phyloP scores from a whole-genome alignment of 2,888 invertebrate genomes.

The Pristionchus arcanus region DNA sequence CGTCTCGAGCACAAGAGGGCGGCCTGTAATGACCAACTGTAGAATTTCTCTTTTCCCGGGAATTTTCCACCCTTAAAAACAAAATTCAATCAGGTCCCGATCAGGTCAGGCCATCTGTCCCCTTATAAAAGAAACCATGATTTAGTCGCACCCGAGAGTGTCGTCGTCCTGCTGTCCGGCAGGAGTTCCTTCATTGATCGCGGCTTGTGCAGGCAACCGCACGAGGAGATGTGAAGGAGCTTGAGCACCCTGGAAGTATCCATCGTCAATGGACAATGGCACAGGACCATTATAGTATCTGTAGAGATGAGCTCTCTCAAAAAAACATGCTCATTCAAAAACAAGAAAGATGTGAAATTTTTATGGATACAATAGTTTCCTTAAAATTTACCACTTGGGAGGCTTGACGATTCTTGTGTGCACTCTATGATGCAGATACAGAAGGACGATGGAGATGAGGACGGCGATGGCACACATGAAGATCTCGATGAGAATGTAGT shows the following conservation, averaged over 20 bases:
- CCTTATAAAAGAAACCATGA: too few relatives aligned
- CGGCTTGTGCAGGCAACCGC: conserved; percentile 29
- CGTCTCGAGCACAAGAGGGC: conserved; percentile 42
- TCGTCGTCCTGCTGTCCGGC: neutral
- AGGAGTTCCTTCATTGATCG: conserved; percentile 28
- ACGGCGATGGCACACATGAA: conserved; percentile 63
- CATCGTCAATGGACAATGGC: too few relatives aligned
- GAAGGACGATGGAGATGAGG: conserved; percentile 60
- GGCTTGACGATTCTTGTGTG: conserved; percentile 57
- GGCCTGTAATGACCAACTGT: too few relatives aligned
- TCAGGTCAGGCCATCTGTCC: too few relatives aligned
- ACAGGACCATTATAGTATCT: too few relatives aligned
- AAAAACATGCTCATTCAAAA: too few relatives aligned
- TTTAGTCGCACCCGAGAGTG: neutral
- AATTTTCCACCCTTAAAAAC: too few relatives aligned
- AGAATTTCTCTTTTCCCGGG: too few relatives aligned
- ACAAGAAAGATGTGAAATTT: too few relatives aligned
- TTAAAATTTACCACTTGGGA: conserved; percentile 59
- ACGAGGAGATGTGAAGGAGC: conserved; percentile 12
- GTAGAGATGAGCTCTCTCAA: too few relatives aligned
- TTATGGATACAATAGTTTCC: too few relatives aligned
- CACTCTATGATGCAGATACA: conserved; percentile 60
- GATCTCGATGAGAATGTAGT: conserved; percentile 65
- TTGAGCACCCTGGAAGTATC: conserved; percentile 28
- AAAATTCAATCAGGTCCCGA: neutral